Percentiles rank a stretch among this genome's conserved stretches.
Conservation (phyloP, 2,888 invertebrate genomes). For the Craniophora ligustri region DNA sequence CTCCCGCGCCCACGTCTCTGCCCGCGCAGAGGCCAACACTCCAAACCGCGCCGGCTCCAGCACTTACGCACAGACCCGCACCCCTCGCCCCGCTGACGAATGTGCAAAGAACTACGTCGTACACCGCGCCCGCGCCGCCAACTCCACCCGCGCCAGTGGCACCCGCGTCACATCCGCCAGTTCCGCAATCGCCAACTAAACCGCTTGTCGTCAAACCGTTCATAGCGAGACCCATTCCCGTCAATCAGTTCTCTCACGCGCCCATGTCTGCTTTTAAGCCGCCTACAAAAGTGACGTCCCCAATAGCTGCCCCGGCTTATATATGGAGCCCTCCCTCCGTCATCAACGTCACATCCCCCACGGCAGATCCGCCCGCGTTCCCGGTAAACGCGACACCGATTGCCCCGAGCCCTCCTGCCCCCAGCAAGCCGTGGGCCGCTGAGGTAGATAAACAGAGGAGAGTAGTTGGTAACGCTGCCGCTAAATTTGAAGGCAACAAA, state of each 20-base stretch:
- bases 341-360: slow-evolving; percentile 68
- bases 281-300: slow-evolving; percentile 80
- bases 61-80: slow-evolving; percentile 11
- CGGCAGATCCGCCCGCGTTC: slow-evolving; percentile 62
- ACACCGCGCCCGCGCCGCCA: slow-evolving; percentile 17
- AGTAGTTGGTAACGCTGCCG: slow-evolving; percentile 84
- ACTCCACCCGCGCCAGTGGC: slow-evolving; percentile 25
- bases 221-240: slow-evolving; percentile 88
- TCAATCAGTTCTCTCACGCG: slow-evolving; percentile 93
- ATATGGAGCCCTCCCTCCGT: slow-evolving; percentile 83
- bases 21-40: slow-evolving; percentile 22
- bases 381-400: slow-evolving; percentile 59
- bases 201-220: slow-evolving; percentile 78
- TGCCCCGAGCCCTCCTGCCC: slow-evolving; percentile 57
- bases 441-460: slow-evolving; percentile 79
- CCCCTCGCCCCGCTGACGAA: slow-evolving; percentile 12
- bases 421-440: slow-evolving; percentile 81
- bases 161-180: slow-evolving; percentile 49
- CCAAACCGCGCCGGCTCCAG: slow-evolving; percentile 23
- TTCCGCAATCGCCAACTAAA: slow-evolving; percentile 72
- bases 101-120: slow-evolving; percentile 13
- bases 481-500: slow-evolving; percentile 86
- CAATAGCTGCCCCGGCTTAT: slow-evolving; percentile 71
- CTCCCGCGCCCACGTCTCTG: slow-evolving; percentile 21
- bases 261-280: slow-evolving; percentile 93